phyloP scores from a whole-genome alignment of 2,113 vertebrate genomes.

The Oncorhynchus tshawytscha region DNA sequence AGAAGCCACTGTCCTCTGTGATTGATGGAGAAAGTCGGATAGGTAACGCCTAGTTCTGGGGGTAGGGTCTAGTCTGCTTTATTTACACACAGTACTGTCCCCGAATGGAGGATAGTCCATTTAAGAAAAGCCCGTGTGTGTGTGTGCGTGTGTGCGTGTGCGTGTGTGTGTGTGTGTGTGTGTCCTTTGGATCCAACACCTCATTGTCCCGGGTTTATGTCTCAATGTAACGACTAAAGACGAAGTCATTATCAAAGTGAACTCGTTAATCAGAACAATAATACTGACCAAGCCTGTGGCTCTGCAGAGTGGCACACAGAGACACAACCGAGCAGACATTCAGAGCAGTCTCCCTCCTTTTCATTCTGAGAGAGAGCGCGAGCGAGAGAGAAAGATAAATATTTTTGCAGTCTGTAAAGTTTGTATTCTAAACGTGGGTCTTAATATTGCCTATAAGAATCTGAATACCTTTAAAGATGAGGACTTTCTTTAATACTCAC shows the following conservation, averaged over 20 bases:
- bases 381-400: too few species aligned
- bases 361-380: neutral
- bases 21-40: constrained; percentile 97
- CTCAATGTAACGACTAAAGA: constrained; percentile 70
- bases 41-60: constrained; percentile 94
- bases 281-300: constrained; percentile 24
- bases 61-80: constrained; percentile 85
- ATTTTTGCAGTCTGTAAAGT: too few species aligned
- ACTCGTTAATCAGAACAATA: constrained; percentile 85
- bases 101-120: constrained; percentile 18
- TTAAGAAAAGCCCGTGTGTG: constrained; percentile 24
- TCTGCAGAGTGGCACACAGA: constrained; percentile 18
- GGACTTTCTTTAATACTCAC: too few species aligned
- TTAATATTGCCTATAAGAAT: too few species aligned
- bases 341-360: neutral
- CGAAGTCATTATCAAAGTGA: constrained; percentile 87
- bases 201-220: constrained; percentile 75
- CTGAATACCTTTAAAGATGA: too few species aligned
- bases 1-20: constrained; percentile 99
- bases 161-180: constrained; percentile 29
- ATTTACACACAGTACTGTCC: constrained; percentile 80
- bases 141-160: constrained; percentile 1
- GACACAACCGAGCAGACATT: constrained; percentile 10
- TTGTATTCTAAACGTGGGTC: too few species aligned
- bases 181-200: constrained; percentile 45